These are phyloP conservation scores for Petrocephalus microphthalmus DNA, from an alignment of 2,113 vertebrate genomes.

Conservation along the genomic window DNA sequence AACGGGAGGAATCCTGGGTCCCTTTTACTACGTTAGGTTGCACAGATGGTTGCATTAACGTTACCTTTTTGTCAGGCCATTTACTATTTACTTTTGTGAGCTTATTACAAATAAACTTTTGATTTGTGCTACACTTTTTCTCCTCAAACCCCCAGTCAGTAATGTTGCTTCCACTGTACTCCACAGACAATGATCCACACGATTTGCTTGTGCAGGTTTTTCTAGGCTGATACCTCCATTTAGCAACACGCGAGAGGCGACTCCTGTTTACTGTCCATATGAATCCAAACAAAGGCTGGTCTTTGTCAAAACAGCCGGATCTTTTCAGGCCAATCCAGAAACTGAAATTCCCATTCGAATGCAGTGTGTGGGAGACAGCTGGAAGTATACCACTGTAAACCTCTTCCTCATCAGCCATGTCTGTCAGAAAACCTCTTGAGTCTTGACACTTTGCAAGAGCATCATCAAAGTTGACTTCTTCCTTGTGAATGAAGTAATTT, in stretches of 20 bases:
- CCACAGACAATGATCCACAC: conserved; percentile 44
- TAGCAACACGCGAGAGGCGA: conserved; percentile 1
- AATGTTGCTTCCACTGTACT: background rate
- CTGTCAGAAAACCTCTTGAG: conserved; percentile 43
- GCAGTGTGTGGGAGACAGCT: background rate
- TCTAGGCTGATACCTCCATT: conserved; percentile 45
- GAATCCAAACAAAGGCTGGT: conserved; percentile 50
- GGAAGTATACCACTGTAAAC: conserved; percentile 19
- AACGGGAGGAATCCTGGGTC: background rate
- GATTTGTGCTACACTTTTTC: conserved; percentile 6
- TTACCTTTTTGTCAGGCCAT: background rate
- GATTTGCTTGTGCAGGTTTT: conserved; percentile 32
- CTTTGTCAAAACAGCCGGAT: conserved; percentile 29
- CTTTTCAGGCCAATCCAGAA: conserved; percentile 62
- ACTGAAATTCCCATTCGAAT: rapidly evolving
- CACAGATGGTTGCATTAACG: background rate
- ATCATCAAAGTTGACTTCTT: conserved; percentile 20
- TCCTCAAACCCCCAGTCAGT: conserved; percentile 30
- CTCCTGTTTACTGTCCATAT: conserved; percentile 46
- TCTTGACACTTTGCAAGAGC: conserved; percentile 40
- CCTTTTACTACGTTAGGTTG: conserved; percentile 29
- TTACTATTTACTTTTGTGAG: background rate
- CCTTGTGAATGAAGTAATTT: conserved; percentile 32
- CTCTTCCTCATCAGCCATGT: conserved; percentile 40
- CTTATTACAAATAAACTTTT: conserved; percentile 42